A percentile compares a stretch with the other conserved stretches of the same genome.
phyloP scores from a whole-genome alignment of 2,797 vertebrate genomes.

The Lates japonicus region DNA sequence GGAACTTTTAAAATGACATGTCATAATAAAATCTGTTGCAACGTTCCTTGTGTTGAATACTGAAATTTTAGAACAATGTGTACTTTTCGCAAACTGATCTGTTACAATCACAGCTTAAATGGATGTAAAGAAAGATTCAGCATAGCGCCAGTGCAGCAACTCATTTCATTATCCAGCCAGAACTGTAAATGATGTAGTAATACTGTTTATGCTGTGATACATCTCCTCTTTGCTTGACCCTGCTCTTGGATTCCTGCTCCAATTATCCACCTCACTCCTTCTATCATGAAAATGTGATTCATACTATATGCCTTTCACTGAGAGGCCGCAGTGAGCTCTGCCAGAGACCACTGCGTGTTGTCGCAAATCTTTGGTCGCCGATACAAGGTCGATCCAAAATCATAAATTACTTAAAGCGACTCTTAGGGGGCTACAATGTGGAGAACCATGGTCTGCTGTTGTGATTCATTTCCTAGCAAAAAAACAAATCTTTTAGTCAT shows the following conservation, averaged over 20 bases:
- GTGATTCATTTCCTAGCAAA: constrained; percentile 36
- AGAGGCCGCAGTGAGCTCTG: constrained; percentile 5
- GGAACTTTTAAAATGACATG: not conserved
- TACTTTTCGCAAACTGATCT: not conserved
- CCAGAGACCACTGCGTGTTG: constrained; percentile 11
- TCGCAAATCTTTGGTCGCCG: constrained; percentile 1
- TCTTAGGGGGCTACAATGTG: not conserved
- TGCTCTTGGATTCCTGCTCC: not conserved
- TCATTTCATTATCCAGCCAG: not conserved
- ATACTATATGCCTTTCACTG: constrained; percentile 11
- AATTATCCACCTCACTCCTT: not conserved
- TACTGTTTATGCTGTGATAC: not conserved
- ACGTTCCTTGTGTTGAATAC: not conserved
- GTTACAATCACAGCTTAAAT: not conserved
- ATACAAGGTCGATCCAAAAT: constrained; percentile 31
- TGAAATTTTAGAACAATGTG: too few species aligned
- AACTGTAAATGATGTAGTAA: not conserved
- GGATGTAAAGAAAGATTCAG: not conserved
- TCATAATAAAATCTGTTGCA: constrained; percentile 5
- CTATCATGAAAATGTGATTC: constrained; percentile 15
- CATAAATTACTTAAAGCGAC: constrained; percentile 38
- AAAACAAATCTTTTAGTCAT: constrained; percentile 20
- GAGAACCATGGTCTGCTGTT: constrained; percentile 12
- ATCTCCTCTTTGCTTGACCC: not conserved
- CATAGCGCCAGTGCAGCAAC: not conserved